Conservation (phyloP, 2,113 vertebrate species). For the Pluvianellus socialis region DNA sequence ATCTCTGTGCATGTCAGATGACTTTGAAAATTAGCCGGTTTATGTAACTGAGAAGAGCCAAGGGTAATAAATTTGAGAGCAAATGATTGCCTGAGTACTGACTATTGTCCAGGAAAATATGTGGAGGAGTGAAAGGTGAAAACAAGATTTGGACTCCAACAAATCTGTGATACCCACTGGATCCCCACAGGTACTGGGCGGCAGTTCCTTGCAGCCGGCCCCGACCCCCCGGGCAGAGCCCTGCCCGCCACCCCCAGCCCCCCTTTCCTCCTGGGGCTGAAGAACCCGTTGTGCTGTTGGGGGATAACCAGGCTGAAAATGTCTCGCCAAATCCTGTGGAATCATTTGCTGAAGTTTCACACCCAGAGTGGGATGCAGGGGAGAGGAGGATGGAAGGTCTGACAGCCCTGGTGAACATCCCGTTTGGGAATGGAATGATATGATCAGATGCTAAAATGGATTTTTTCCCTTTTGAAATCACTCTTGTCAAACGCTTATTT, state of each 20-base stretch:
- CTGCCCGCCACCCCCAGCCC: no score
- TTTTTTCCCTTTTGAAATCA: neutral
- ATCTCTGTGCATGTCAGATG: neutral
- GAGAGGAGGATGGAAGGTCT: neutral
- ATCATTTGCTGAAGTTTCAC: neutral
- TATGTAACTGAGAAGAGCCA: neutral
- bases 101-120: neutral
- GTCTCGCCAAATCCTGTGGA: neutral
- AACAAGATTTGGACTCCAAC: neutral
- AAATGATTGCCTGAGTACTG: neutral
- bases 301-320: neutral
- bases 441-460: neutral
- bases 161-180: neutral
- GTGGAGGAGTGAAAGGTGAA: neutral
- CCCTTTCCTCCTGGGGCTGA: neutral
- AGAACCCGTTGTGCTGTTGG: accelerated
- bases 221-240: neutral
- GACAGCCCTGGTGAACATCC: neutral
- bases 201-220: neutral
- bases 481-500: neutral
- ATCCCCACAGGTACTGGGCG: neutral
- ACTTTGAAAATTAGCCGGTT: constrained; percentile 13
- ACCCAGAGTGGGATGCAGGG: neutral
- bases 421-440: neutral
- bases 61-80: neutral